phyloP scores from a whole-genome alignment of 2,888 invertebrate species.

The Lacanobia wlatinum region DNA sequence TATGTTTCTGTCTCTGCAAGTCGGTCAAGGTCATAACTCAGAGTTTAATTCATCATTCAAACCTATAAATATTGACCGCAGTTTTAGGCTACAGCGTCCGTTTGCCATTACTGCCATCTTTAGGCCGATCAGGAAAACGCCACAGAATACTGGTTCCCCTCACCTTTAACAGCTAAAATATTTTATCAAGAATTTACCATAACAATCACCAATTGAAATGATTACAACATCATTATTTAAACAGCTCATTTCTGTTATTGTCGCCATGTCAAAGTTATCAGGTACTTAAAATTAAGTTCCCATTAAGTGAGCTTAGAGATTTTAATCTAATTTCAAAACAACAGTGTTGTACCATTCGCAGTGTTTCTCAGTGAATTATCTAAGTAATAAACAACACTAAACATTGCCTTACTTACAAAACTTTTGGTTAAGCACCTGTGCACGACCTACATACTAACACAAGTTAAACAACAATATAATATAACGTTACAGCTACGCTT shows the following conservation, averaged over 20 bases:
- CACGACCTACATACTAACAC: constrained; percentile 72
- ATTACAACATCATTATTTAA: constrained; percentile 36
- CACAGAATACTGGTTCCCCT: not conserved
- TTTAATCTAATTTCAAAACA: constrained; percentile 47
- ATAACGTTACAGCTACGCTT: constrained; percentile 69
- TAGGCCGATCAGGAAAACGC: not conserved
- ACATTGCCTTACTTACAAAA: constrained; percentile 57
- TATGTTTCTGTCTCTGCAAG: too few species aligned
- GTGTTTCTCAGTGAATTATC: constrained; percentile 56
- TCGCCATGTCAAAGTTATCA: constrained; percentile 34
- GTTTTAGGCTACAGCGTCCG: not conserved
- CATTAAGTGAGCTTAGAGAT: constrained; percentile 39
- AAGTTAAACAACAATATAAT: constrained; percentile 74
- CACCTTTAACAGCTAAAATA: constrained; percentile 6
- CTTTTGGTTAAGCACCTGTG: constrained; percentile 62
- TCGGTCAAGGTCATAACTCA: too few species aligned
- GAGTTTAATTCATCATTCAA: too few species aligned
- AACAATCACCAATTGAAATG: constrained; percentile 13
- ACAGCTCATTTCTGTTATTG: constrained; percentile 43
- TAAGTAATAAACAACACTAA: constrained; percentile 44
- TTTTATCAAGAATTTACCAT: constrained; percentile 33
- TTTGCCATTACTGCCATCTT: not conserved
- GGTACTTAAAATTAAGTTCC: constrained; percentile 51
- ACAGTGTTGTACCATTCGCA: constrained; percentile 26
- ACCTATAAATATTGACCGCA: not conserved